phyloP scores from a whole-genome alignment of 2,888 invertebrate species.

The Lithophane semibrunnea region DNA sequence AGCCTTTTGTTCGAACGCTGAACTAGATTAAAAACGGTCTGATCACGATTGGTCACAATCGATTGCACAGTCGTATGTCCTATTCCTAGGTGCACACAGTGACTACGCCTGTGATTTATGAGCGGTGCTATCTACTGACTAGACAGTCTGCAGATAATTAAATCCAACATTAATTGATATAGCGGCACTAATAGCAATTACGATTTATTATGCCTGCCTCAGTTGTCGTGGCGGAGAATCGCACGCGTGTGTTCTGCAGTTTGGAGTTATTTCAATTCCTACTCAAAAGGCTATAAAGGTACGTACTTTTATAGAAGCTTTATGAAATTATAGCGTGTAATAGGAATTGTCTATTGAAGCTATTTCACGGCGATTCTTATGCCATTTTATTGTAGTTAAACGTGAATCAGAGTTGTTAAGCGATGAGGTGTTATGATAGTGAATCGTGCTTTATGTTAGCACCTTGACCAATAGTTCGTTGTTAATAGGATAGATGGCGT shows the following conservation, averaged over 20 bases:
- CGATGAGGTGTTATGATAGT: not conserved
- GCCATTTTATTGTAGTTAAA: conserved; percentile 27
- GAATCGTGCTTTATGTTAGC: not conserved
- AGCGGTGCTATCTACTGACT: conserved; percentile 71
- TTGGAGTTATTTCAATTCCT: conserved; percentile 38
- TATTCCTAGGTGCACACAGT: conserved; percentile 58
- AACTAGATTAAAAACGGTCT: conserved; percentile 64
- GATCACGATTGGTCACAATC: conserved; percentile 79
- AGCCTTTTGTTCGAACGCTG: conserved; percentile 58
- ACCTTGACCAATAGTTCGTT: conserved; percentile 3
- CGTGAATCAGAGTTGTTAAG: conserved; percentile 11
- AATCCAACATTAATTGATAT: conserved; percentile 85
- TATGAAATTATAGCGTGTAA: conserved; percentile 23
- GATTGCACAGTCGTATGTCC: conserved; percentile 79
- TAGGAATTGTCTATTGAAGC: not conserved
- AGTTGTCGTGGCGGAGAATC: conserved; percentile 57
- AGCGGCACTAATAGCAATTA: conserved; percentile 81
- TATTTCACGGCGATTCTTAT: conserved; percentile 38
- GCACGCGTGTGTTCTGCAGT: conserved; percentile 33
- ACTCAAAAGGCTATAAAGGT: not conserved
- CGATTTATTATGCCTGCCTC: conserved; percentile 74
- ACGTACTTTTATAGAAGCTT: conserved; percentile 6
- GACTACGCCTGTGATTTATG: conserved; percentile 79
- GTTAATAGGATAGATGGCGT: conserved; percentile 26
- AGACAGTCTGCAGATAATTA: conserved; percentile 84